Percentiles rank a stretch among this genome's conserved stretches.
Evolutionary conservation across 2,888 invertebrate species (phyloP).

Genomic region (Melinopterus prodromus): DNA sequence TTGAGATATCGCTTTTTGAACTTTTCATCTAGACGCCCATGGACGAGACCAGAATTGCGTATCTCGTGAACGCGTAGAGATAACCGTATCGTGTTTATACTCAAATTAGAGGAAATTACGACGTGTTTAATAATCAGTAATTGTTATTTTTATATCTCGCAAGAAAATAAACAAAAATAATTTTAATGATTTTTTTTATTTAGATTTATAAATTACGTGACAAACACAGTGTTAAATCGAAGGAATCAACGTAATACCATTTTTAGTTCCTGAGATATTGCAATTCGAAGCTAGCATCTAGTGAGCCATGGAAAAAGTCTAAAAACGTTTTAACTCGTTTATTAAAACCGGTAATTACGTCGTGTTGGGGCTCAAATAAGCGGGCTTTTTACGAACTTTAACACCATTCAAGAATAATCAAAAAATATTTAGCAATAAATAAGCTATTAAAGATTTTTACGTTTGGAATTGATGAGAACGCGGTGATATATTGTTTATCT

Average conservation of each 20-base stretch:
- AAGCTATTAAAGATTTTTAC: neutral
- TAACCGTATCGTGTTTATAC: neutral
- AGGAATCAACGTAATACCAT: neutral
- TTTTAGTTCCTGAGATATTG: neutral
- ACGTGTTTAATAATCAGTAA: neutral
- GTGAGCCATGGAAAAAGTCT: neutral
- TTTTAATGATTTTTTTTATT: neutral
- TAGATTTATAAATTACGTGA: neutral
- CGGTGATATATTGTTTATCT: constrained; percentile 4
- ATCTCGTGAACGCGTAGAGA: neutral
- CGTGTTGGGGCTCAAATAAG: constrained; percentile 10
- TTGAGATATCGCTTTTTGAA: neutral
- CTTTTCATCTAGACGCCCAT: neutral
- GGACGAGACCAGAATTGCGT: neutral
- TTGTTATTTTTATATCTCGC: neutral
- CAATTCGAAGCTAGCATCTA: neutral
- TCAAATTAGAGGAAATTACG: neutral
- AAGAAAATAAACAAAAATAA: neutral
- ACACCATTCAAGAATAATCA: neutral
- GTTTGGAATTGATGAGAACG: neutral
- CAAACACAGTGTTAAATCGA: neutral
- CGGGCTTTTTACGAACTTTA: constrained; percentile 11
- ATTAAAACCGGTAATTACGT: neutral
- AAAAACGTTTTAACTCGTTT: constrained; percentile 4
- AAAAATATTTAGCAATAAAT: constrained; percentile 9